Evolutionary conservation across 1,140 invertebrate species (phyloP), one percentile per base, ranked within the genome.

Genomic region (Eulimnadia texana): DNA sequence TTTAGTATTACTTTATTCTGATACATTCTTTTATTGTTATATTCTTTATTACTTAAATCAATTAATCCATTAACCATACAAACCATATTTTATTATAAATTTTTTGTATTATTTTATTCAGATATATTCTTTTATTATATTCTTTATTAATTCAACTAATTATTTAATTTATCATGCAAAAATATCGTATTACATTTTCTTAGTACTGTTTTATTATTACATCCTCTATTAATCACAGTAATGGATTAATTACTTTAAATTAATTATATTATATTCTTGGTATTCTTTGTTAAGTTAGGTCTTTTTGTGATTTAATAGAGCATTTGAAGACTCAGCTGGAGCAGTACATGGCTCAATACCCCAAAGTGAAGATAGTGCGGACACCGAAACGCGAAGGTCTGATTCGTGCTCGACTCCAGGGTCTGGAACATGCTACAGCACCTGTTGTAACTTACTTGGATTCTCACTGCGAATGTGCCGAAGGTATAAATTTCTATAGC

Each of bases 401-500:
- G 19, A 98, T 98, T 65, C 78, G 93, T 65, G 94, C 95, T 0
- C 76, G 95, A 65, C 77, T 98, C 28, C 76, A 93, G 52, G 94
- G 93, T 59, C 93, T 93, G 28, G 86, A 88, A 69, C 83, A 90
- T 70, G 91, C 93, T 0, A 90, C 82, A 65, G 94, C 93, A 25
- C 84, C 94, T 72, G 91, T 96, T 10, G 90, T 98, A 65, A 96
- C 92, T 28, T 98, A 97, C 77, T 76, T 98, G 50, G 93, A 98
- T 73, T 93, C 93, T 9, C 93, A 97, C 75, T 96, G 93, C 76
- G 93, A 98, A 74, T 77, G 76, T 62, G 79, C 79, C 0, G 60
- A 61, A 59, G 60, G 83, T 86, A 67, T 65, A 60, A 9, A 42
- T 42, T 42, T 9, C 16, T 42, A 42, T 42, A 9, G 16, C 16